Evolutionary conservation across 2,797 vertebrate genomes (phyloP), one percentile per base, ranked within the genome.

Genomic region (Stomatorhinus walkeri): DNA sequence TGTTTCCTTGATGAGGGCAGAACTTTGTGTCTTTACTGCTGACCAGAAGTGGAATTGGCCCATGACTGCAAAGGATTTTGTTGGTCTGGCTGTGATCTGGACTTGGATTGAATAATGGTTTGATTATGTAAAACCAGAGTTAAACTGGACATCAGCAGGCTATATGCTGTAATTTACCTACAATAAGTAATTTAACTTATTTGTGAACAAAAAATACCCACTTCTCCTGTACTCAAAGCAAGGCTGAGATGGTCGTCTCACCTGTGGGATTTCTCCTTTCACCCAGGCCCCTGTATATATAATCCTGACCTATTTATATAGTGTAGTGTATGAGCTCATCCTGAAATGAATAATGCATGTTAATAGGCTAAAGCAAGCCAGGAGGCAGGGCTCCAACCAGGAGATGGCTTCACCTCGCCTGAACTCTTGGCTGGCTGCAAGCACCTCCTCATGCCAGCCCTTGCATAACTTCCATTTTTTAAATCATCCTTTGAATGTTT

Each of bases 311-410:
- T 59, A 85, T 91, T 89, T 89, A 88, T 90, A 90, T 92, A 81
- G 93, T 92, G 88, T 87, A 90, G 89, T 81, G 89, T 51, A 90
- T 95, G 93, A 95, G 90, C 90, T 94, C 93, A 95, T 92, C 51
- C 48, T 88, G 84, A 61, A 89, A 93, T 94, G 83, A 95, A 95
- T 94, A 92, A 94, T 94, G 89, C 88, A 95, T 93, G 89, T 36
- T 84, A 92, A 85, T 90, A 91, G 87, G 91, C 90, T 88, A 85
- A 91, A 90, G 91, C 89, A 89, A 92, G 90, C 48, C 89, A 87
- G 85, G 85, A 90, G 89, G 89, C 68, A 79, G 83, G 88, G 88
- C 36, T 87, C 85, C 85, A 76, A n/a, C 7, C 51, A 36, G 52
- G 28, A 87, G 85, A 87, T 87, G 51, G 85, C 51, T 87, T 87